Conservation (phyloP, 2,113 vertebrate genomes). For the Sinosuthora webbiana region DNA sequence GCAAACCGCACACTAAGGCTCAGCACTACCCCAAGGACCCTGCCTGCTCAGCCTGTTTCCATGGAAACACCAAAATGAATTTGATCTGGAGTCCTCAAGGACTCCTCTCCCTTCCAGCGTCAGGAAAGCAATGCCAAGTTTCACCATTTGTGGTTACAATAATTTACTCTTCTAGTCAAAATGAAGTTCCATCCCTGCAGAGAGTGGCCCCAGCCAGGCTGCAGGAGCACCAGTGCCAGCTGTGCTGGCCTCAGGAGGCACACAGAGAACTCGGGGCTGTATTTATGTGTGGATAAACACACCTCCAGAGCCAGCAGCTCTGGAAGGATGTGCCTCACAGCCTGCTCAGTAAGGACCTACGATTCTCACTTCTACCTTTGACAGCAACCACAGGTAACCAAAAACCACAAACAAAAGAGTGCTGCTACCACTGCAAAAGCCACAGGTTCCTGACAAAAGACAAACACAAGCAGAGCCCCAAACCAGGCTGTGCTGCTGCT, state of each 20-base stretch:
- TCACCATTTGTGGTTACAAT: not conserved
- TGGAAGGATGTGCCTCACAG: not conserved
- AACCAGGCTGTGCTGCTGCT: not conserved
- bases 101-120: not conserved
- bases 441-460: not conserved
- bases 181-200: not conserved
- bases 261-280: not conserved
- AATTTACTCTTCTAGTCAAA: not conserved
- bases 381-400: not conserved
- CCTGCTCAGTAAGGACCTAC: not conserved
- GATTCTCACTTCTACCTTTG: not conserved
- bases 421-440: not conserved
- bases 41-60: not conserved
- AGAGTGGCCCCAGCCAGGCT: not conserved
- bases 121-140: not conserved
- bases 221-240: not conserved
- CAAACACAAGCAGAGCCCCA: not conserved
- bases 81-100: not conserved
- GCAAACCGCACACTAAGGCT: fast-evolving
- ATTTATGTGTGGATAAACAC: not conserved
- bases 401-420: not conserved
- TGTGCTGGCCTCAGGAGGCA: fast-evolving
- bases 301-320: not conserved
- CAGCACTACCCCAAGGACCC: not conserved
- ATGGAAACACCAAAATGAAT: not conserved